Evolutionary conservation across 2,888 invertebrate species (phyloP), one percentile per base, ranked within the genome.

Genomic region (Notocelia uddmanniana): DNA sequence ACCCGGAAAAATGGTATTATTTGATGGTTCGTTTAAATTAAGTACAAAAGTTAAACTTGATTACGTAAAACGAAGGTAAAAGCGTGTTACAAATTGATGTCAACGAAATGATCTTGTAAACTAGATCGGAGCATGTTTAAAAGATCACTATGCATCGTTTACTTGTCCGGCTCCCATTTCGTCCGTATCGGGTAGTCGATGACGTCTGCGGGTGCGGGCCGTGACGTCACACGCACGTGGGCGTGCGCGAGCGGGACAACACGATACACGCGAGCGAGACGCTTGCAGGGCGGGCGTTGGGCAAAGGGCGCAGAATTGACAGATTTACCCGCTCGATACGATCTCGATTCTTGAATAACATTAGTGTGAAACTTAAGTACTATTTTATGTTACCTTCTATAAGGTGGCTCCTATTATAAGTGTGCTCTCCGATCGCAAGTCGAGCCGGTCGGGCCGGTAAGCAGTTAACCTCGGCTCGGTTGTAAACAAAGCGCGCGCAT

Each of bases 251-350:
- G 81, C 80, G 83, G 75, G 81, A 80, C 80, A 67, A 76, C 77
- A 77, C 54, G 23, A 54, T 23, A 50, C 66, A 50, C 73, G 74
- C 78, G 77, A 69, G 75, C 75, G 77, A 19, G 48, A 68, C 68
- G 19, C 50, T 55, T 34, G 72, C 75, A 79, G 77, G 74, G 75
- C 76, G 78, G 63, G 80, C 76, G 75, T 78, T 76, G 80, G 79
- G 81, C 82, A 81, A 81, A 85, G 88, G 87, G 88, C 82, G 89
- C 88, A 85, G 86, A 88, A 88, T 88, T 89, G 87, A 89, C 89
- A 89, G 88, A 87, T 89, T 86, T 88, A 85, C 85, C 84, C 91
- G 90, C 86, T 91, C 90, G 88, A 91, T 91, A 91, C 89, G 83
- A 90, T 90, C 90, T 90, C 84, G 87, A 86, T 88, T 87, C 19